Percentiles rank a stretch among this genome's conserved stretches.
These are phyloP conservation scores for Harpalus rubripes DNA, from an alignment of 2,888 invertebrate genomes.

Conservation along the genomic window DNA sequence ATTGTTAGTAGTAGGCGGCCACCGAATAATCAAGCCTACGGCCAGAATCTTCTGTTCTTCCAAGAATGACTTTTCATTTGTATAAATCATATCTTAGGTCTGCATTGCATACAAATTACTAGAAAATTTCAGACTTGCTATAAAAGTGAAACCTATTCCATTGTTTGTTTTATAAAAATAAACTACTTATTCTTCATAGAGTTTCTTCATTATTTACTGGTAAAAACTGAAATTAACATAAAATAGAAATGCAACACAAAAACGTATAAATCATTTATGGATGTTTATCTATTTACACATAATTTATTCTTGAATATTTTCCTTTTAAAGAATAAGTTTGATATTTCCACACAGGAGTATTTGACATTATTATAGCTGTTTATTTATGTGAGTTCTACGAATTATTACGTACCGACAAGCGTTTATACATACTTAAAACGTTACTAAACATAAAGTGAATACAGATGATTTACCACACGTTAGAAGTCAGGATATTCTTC, in stretches of 20 bases:
- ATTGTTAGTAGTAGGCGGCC: slow-evolving; percentile 34
- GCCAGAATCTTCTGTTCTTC: neutral
- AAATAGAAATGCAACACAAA: slow-evolving; percentile 47
- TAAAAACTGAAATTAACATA: slow-evolving; percentile 49
- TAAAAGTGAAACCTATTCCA: slow-evolving; percentile 41
- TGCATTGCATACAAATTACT: slow-evolving; percentile 36
- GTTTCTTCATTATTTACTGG: slow-evolving; percentile 33
- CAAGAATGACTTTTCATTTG: slow-evolving; percentile 21
- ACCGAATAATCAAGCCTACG: slow-evolving; percentile 40
- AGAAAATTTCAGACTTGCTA: slow-evolving; percentile 25
- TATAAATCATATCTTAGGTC: slow-evolving; percentile 36
- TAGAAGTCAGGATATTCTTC: slow-evolving; percentile 7
- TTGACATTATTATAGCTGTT: slow-evolving; percentile 35
- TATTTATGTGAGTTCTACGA: slow-evolving; percentile 37
- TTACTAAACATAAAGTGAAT: slow-evolving; percentile 24
- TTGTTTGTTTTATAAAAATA: slow-evolving; percentile 46
- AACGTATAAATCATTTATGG: slow-evolving; percentile 44
- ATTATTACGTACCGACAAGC: slow-evolving; percentile 37
- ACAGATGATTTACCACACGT: slow-evolving; percentile 26
- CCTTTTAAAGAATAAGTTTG: slow-evolving; percentile 21
- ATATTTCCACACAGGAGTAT: slow-evolving; percentile 10
- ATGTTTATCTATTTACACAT: slow-evolving; percentile 10
- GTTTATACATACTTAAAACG: slow-evolving; percentile 39
- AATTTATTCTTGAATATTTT: slow-evolving; percentile 25
- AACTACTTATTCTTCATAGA: slow-evolving; percentile 24